Conservation (phyloP, 2,797 vertebrate species). For the Galago senegalensis region DNA sequence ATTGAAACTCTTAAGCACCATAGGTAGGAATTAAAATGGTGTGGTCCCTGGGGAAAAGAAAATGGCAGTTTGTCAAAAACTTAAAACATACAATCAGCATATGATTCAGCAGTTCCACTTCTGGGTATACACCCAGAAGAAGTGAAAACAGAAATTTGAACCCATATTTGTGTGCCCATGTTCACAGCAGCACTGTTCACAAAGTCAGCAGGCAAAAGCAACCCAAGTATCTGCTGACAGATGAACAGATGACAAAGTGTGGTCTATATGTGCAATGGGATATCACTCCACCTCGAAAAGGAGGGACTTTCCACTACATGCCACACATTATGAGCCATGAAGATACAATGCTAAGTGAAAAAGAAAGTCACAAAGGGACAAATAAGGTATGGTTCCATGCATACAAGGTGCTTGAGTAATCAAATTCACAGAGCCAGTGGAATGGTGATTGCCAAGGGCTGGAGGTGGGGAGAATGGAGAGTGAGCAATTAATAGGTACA, state of each 20-base stretch:
- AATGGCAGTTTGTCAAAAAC: neutral
- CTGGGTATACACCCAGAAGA: neutral
- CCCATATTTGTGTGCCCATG: rapidly evolving
- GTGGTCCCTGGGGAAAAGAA: neutral
- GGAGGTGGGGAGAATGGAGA: neutral
- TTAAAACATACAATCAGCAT: neutral
- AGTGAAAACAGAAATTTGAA: neutral
- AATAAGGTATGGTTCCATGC: neutral
- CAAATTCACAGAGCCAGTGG: neutral
- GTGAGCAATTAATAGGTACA: too few species aligned
- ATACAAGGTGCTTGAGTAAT: too few species aligned
- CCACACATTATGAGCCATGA: neutral
- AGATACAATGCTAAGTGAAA: neutral
- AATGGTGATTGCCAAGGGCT: too few species aligned
- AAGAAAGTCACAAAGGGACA: neutral
- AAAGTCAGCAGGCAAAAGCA: neutral
- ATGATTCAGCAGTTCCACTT: neutral
- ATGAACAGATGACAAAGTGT: neutral
- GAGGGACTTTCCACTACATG: neutral
- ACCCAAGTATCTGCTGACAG: neutral
- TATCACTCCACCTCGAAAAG: neutral
- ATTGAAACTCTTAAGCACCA: neutral
- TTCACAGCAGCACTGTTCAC: neutral
- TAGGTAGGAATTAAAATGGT: neutral
- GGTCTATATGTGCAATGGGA: rapidly evolving